Conservation (phyloP, 2,113 vertebrate species). For the Hyla sarda region DNA sequence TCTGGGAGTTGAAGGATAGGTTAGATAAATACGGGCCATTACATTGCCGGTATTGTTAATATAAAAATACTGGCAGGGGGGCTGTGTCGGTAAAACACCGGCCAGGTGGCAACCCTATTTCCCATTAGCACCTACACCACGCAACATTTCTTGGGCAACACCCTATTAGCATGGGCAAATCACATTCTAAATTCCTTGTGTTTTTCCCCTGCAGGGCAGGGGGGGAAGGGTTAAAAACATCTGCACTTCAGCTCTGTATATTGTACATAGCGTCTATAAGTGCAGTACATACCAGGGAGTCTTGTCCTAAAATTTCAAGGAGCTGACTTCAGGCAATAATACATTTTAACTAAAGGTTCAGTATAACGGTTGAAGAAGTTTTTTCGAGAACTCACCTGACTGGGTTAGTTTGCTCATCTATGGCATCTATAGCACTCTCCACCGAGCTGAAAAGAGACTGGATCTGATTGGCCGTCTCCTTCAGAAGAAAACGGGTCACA, state of each 20-base stretch:
- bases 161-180: background rate
- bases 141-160: no score
- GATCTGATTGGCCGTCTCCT: conserved; percentile 96
- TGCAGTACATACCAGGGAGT: background rate
- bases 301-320: background rate
- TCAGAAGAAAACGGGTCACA: conserved; percentile 94
- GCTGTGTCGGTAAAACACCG: no score
- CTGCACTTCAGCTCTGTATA: background rate
- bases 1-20: no score
- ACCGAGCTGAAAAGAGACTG: conserved; percentile 94
- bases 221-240: background rate
- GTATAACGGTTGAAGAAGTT: no score
- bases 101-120: no score
- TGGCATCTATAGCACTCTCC: conserved; percentile 95
- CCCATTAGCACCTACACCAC: no score
- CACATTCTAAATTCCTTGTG: background rate
- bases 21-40: no score
- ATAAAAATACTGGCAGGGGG: no score
- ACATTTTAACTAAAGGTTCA: background rate
- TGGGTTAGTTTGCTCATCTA: conserved; percentile 92
- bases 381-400: conserved; percentile 74
- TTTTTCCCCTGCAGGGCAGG: background rate
- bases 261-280: background rate
- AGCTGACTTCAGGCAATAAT: background rate
- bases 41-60: no score